These are phyloP conservation scores for Zaprionus nigranus DNA, from an alignment of 1,140 invertebrate species.

Conservation along the genomic window DNA sequence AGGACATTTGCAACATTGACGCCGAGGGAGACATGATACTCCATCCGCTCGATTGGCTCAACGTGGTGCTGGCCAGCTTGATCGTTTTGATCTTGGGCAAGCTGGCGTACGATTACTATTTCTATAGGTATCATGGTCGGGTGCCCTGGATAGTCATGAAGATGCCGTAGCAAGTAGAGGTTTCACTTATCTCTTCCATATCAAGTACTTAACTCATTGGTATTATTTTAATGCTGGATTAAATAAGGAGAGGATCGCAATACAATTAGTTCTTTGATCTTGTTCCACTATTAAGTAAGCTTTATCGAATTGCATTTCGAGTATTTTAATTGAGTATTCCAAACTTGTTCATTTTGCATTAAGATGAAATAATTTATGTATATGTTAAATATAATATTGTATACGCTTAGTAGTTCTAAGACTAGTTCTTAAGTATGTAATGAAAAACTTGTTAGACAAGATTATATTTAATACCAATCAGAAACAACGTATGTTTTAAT, in stretches of 20 bases:
- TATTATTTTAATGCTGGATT: not conserved
- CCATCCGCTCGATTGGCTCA: constrained; percentile 89
- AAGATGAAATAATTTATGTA: not conserved
- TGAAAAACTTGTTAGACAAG: not conserved
- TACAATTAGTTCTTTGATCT: not conserved
- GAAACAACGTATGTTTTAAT: too few relatives aligned
- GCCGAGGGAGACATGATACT: constrained; percentile 85
- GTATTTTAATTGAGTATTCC: not conserved
- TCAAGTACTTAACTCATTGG: constrained; percentile 2
- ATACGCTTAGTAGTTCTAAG: not conserved
- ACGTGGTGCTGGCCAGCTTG: constrained; percentile 88
- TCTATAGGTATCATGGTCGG: constrained; percentile 90
- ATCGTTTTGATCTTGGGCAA: constrained; percentile 90
- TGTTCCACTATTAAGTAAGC: not conserved
- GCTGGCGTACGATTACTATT: constrained; percentile 92
- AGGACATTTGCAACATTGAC: constrained; percentile 87
- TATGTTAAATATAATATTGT: not conserved
- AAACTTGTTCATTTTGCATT: not conserved
- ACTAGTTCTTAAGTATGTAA: not conserved
- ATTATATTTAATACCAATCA: not conserved
- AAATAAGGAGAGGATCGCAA: not conserved
- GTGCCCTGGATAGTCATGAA: constrained; percentile 92
- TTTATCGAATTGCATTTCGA: not conserved
- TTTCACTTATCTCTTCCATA: not conserved
- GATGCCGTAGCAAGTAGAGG: constrained; percentile 86